Evolutionary conservation across 1,140 invertebrate genomes (phyloP).

Genomic region (Drosophila watanabei): DNA sequence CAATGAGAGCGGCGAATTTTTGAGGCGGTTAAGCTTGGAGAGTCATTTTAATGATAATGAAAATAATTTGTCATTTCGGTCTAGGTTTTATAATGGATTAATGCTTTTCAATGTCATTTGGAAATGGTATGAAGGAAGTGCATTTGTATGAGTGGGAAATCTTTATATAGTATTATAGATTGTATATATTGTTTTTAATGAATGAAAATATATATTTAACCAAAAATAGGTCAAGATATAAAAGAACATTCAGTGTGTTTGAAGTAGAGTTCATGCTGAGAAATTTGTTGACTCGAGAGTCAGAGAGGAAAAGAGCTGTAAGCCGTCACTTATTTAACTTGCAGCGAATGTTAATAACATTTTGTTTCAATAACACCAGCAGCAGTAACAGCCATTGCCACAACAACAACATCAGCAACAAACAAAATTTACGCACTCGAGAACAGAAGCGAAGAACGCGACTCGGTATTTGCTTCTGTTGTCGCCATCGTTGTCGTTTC

Average conservation of each 20-base stretch:
- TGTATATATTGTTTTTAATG: not conserved
- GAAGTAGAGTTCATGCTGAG: not conserved
- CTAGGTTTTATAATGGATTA: constrained; percentile 1
- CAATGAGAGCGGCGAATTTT: constrained; percentile 35
- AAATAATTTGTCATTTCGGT: constrained; percentile 4
- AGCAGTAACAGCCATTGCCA: constrained; percentile 12
- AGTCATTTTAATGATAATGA: constrained; percentile 28
- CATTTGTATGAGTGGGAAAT: too few species aligned
- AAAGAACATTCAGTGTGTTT: not conserved
- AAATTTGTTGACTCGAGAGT: not conserved
- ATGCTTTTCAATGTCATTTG: constrained; percentile 7
- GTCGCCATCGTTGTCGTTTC: constrained; percentile 63
- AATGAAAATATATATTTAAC: not conserved
- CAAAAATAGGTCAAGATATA: not conserved
- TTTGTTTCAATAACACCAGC: constrained; percentile 64
- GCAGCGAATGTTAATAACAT: constrained; percentile 79
- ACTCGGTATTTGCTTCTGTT: constrained; percentile 34
- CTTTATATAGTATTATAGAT: too few species aligned
- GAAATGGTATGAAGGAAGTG: not conserved
- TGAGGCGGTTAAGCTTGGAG: constrained; percentile 22
- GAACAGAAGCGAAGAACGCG: constrained; percentile 55
- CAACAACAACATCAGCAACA: constrained; percentile 41
- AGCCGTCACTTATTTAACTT: constrained; percentile 55
- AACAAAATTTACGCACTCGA: constrained; percentile 75
- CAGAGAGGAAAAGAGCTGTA: not conserved